Base-by-base conservation (phyloP, 2,888 invertebrate species). In the Oscheius sp. region DNA sequence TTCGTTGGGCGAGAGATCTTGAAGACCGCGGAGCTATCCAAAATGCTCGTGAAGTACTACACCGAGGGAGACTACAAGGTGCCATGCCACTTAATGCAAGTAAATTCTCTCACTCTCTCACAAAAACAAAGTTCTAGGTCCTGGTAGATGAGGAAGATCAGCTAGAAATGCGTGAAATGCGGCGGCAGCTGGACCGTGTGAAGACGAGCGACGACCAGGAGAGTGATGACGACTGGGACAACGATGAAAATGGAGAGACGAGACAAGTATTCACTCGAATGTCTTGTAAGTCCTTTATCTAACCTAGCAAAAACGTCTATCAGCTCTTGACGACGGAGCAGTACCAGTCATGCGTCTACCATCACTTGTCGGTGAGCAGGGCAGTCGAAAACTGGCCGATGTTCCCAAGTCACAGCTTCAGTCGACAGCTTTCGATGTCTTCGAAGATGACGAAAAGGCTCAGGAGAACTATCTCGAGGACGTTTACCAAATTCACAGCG, bases 81-180 rank as follows among this genome's bases (percentile, higher is more conserved):
- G 82, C 82, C 47, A 29, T 76, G 21, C 82, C 82, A 1, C 55
- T 79, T 9, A 63, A 80, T 47, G 73, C 79, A 32, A 29, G n/a
- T 9, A n/a, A 2, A 29, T 68, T 48, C 4, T 42, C 10, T 48
- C 2, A 35, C 13, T 59, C 10, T 21, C 21, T 21, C 21, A 21
- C 21, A 21, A 58, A 21, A 35, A 42, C n/a, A 3, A 4, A 32
- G 3, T 51, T 77, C 59, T 35, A 77, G 77, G 33, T 33, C 9
- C 58, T 83, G 2, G 75, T 79, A 35, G 75, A 77, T 21, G 83
- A 79, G 11, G 78, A 79, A 60, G 83, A 83, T 65, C 70, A 73
- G 13, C 48, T 83, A 42, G 83, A 83, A 63, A 79, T 83, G 79
- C 75, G 83, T 33, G 79, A 77, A 60, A 77, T 80, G 79, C 59